Base-by-base conservation (phyloP, 2,888 invertebrate genomes). In the Auanema freiburgensis region DNA sequence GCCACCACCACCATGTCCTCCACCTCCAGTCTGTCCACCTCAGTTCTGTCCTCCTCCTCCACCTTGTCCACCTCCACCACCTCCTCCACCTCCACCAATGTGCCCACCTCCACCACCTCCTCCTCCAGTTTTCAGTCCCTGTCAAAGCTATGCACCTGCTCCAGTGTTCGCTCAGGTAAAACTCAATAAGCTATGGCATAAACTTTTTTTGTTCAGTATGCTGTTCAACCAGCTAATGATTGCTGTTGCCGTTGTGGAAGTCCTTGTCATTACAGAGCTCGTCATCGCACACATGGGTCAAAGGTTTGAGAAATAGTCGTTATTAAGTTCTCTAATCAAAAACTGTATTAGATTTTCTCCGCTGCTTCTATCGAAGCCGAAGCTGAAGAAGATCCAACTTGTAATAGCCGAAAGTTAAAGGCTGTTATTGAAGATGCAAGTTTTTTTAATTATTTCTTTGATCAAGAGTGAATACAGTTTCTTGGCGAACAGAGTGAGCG, bases 221-320 rank as follows among this genome's bases (percentile, higher is more conserved):
- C 53, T 54, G 62, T 57, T 56, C 74, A 67, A 56, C 74, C 69
- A 21, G 73, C 73, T 51, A 80, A 80, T 56, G 78, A 80, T 61
- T 79, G 80, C 57, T 81, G 81, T 62, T 77, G 76, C 54, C 68
- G 76, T 33, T 79, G 81, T 54, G 79, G 80, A 44, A 71, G 65
- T 3, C 80, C 81, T 23, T 81, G 81, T 60, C 60, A 72, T 21
- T 81, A 70, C 69, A 54, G 67, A 50, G 72, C 72, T 10, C 66
- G 80, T 57, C 77, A 74, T 33, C 64, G 74, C 52, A 78, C 78
- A 18, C 81, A 81, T 54, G 81, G 81, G 58, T 69, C 76, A 1
- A 74, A 78, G 66, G 68, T 73, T 11, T 5, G 52, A 5, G 3
- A 23, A 5, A 52, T 23, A 14, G 5, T 23, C 14, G 21, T 23